Conservation (phyloP, 2,888 invertebrate genomes). For the Lasioglossum lativentre region DNA sequence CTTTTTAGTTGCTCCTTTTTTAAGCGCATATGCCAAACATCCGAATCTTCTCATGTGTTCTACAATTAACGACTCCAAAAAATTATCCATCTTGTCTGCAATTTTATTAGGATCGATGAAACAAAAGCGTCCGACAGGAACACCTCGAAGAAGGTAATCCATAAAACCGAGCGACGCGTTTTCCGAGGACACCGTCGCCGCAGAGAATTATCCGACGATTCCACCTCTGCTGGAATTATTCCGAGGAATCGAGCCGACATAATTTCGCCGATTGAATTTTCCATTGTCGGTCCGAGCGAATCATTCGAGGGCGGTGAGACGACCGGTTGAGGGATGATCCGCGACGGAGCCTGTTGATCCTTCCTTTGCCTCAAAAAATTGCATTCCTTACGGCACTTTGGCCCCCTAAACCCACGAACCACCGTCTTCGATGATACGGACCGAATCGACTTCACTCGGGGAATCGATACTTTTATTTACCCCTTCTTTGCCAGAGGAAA, state of each 20-base stretch:
- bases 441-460: slow-evolving; percentile 25
- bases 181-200: slow-evolving; percentile 27
- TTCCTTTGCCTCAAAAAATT: slow-evolving; percentile 55
- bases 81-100: not conserved
- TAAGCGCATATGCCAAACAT: too few species aligned
- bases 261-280: slow-evolving; percentile 66
- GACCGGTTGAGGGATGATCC: slow-evolving; percentile 61
- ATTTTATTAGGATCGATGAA: not conserved
- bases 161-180: slow-evolving; percentile 11
- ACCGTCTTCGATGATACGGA: not conserved
- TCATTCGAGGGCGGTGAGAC: slow-evolving; percentile 51
- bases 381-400: slow-evolving; percentile 48
- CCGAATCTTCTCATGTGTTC: too few species aligned
- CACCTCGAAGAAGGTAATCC: not conserved
- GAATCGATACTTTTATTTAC: slow-evolving; percentile 23
- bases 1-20: too few species aligned
- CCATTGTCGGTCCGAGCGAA: slow-evolving; percentile 50
- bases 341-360: slow-evolving; percentile 69
- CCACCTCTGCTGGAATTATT: slow-evolving; percentile 53
- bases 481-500: not conserved
- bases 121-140: not conserved
- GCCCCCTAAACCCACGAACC: slow-evolving; percentile 1
- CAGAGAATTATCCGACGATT: slow-evolving; percentile 49
- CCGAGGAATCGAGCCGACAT: slow-evolving; percentile 54
- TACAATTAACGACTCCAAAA: not conserved